phyloP scores from a whole-genome alignment of 2,888 invertebrate species.

The Alsophila aescularia region DNA sequence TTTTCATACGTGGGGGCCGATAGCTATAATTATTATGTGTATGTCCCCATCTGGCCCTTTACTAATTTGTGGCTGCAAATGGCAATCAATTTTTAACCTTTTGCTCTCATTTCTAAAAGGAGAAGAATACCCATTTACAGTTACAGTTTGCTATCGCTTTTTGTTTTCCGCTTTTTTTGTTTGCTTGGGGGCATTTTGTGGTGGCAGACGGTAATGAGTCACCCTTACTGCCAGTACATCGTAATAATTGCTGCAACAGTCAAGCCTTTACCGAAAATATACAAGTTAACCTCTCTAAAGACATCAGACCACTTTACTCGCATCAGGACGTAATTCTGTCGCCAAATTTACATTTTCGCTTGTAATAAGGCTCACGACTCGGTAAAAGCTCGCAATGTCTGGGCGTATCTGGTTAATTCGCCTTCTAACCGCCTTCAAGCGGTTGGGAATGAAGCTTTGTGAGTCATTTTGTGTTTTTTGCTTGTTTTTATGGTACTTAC shows the following conservation, averaged over 20 bases:
- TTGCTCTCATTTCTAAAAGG: too few relatives aligned
- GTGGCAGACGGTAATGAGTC: too few relatives aligned
- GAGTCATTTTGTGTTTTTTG: not conserved
- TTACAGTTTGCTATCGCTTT: too few relatives aligned
- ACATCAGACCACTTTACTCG: slow-evolving; percentile 19
- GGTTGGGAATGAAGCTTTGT: not conserved
- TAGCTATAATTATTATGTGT: too few relatives aligned
- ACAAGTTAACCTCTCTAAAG: slow-evolving; percentile 11
- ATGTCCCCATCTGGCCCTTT: too few relatives aligned
- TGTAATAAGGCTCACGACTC: slow-evolving; percentile 12
- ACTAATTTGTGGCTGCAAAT: too few relatives aligned
- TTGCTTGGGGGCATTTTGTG: too few relatives aligned
- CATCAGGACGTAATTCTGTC: slow-evolving; percentile 15
- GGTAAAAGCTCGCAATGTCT: slow-evolving; percentile 8
- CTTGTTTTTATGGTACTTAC: too few relatives aligned
- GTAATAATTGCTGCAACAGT: not conserved
- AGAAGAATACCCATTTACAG: too few relatives aligned
- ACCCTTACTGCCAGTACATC: not conserved
- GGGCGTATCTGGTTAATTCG: slow-evolving; percentile 9
- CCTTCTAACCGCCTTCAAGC: slow-evolving; percentile 1
- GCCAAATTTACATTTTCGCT: slow-evolving; percentile 21
- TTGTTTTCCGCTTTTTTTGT: too few relatives aligned
- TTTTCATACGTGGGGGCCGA: too few relatives aligned
- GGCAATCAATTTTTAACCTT: too few relatives aligned
- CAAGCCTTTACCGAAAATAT: slow-evolving; percentile 7